A percentile compares a stretch with the other conserved stretches of the same genome.
Conservation (phyloP, 1,140 invertebrate species). For the Tribolium castaneum region DNA sequence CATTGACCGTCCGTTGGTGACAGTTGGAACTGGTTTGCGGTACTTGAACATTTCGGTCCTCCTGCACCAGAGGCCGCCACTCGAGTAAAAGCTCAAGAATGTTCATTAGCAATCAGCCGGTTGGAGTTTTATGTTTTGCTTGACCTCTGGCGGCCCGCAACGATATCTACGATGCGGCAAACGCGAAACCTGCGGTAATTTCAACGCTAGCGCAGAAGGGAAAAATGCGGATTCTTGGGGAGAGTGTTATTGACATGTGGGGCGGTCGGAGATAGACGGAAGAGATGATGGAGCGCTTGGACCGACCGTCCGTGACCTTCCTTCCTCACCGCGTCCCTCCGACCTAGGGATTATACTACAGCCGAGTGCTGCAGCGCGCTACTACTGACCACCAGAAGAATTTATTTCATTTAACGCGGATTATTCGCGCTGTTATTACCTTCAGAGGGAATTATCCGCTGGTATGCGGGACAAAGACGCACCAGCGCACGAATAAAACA, state of each 20-base stretch:
- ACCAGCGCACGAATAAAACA: neutral
- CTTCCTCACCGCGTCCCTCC: slow-evolving; percentile 36
- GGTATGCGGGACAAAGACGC: neutral
- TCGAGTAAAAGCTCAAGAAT: slow-evolving; percentile 23
- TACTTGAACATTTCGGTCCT: neutral
- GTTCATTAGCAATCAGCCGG: slow-evolving; percentile 47
- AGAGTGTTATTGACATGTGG: slow-evolving; percentile 10
- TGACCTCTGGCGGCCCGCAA: slow-evolving; percentile 35
- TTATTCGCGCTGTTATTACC: neutral
- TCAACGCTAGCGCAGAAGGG: slow-evolving; percentile 6
- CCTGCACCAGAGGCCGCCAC: slow-evolving; percentile 28
- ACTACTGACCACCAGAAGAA: slow-evolving; percentile 17
- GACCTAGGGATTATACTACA: neutral
- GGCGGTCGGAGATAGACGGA: slow-evolving; percentile 39
- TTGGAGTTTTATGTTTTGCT: slow-evolving; percentile 40
- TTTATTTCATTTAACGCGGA: neutral
- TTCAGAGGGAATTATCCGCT: neutral
- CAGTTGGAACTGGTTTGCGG: slow-evolving; percentile 25
- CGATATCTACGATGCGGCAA: slow-evolving; percentile 32
- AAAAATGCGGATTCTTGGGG: slow-evolving; percentile 24
- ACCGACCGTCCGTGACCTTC: slow-evolving; percentile 54
- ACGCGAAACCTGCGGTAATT: slow-evolving; percentile 27
- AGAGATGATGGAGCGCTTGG: slow-evolving; percentile 49
- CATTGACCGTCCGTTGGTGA: neutral
- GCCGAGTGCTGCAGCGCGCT: neutral